Conservation (phyloP, 2,888 invertebrate species). For the Lymantria dispar region DNA sequence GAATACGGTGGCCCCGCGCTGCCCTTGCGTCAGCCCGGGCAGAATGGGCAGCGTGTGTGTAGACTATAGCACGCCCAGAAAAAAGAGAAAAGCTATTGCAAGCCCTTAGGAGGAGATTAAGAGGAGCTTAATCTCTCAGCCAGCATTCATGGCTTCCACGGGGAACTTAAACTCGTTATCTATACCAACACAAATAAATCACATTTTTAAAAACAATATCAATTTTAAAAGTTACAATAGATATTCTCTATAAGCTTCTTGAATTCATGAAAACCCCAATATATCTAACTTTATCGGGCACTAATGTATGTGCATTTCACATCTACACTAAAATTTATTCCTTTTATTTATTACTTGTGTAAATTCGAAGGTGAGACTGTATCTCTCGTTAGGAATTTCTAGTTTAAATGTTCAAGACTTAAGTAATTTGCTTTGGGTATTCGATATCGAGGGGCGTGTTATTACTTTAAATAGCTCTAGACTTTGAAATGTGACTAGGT, state of each 20-base stretch:
- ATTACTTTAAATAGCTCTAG: no score
- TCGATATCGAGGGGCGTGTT: neutral
- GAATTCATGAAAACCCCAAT: slow-evolving; percentile 25
- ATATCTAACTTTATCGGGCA: slow-evolving; percentile 27
- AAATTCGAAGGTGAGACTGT: slow-evolving; percentile 22
- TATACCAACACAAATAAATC: neutral
- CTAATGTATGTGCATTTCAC: slow-evolving; percentile 40
- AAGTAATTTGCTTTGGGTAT: slow-evolving; percentile 3
- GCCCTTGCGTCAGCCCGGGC: no score
- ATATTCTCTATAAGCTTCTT: slow-evolving; percentile 24
- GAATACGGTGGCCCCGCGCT: no score
- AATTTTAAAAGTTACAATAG: slow-evolving; percentile 6
- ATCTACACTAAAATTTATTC: slow-evolving; percentile 35
- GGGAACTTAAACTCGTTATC: no score
- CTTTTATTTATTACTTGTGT: slow-evolving; percentile 31
- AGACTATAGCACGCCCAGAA: no score
- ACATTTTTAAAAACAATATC: neutral
- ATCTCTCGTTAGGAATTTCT: slow-evolving; percentile 14
- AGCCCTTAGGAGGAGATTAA: no score
- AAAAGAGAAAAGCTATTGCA: no score
- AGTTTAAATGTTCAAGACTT: neutral
- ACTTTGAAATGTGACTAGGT: no score
- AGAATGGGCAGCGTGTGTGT: no score
- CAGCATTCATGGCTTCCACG: no score
- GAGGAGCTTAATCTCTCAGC: no score